Base-by-base conservation (phyloP, 2,888 invertebrate genomes). In the Electrophaes corylata region DNA sequence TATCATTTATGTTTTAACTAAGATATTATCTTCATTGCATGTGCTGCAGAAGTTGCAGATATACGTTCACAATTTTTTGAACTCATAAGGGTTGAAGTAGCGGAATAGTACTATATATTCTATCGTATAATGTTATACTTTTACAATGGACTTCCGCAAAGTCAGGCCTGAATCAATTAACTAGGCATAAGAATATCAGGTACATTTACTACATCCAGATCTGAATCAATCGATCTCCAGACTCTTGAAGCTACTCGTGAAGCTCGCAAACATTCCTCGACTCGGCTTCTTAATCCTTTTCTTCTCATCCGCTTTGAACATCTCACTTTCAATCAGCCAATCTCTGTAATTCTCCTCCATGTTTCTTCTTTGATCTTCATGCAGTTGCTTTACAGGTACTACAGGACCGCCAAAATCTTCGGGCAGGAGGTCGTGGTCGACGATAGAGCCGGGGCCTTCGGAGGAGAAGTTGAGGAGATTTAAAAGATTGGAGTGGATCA, bases 331-430 rank as follows among this genome's bases (percentile, higher is more conserved):
- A 40, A 93, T 86, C 67, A 95, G 67, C 94, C 95, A 95, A 12
- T 93, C 91, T 41, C 86, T 85, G 68, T 94, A 95, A 61, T 93
- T 93, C 8, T 89, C 86, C 63, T 93, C 92, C 87, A 94, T 88
- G 16, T 90, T 83, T 59, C 88, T 88, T 4, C 93, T 87, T 47
- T 93, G 93, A 64, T 91, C 92, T 61, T 93, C 93, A 49, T 94
- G 89, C n/a, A 94, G 82, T 54, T 89, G 82, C 45, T 93, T 92
- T 0, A 93, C 84, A 0, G 92, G 64, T 0, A 91, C 88, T 0
- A 92, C 84, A 8, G 93, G 92, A 20, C 95, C 95, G 43, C 94
- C 94, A 62, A 94, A 94, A 68, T 95, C 94, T 78, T 89, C 84
- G 0, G 92, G 90, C 0, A 92, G 71, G 0, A 88, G 81, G 51